phyloP scores from a whole-genome alignment of 2,888 invertebrate species.

The Drosophila subsilvestris region DNA sequence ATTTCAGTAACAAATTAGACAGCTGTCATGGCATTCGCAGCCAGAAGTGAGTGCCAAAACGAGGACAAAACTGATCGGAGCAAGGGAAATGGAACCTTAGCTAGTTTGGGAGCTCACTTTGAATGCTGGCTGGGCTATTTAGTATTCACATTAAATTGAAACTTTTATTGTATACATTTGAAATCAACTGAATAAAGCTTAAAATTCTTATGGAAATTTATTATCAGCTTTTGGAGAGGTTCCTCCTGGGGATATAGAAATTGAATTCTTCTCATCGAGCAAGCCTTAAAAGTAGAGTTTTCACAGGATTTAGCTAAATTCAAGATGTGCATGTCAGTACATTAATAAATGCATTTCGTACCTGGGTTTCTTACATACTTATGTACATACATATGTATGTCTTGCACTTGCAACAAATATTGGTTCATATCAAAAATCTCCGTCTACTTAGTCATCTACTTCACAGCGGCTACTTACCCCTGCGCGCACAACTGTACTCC shows the following conservation, averaged over 20 bases:
- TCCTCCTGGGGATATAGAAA: background rate
- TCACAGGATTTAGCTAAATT: no score
- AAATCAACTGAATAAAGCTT: no score
- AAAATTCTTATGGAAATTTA: no score
- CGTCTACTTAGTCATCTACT: slow-evolving; percentile 27
- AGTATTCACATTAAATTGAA: no score
- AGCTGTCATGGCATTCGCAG: slow-evolving; percentile 50
- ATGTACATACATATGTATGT: no score
- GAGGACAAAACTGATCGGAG: slow-evolving; percentile 3
- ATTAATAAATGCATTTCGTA: background rate
- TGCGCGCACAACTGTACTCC: slow-evolving; percentile 72
- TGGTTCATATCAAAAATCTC: slow-evolving; percentile 8
- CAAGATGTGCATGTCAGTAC: no score
- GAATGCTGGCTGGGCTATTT: background rate
- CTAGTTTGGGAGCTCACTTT: slow-evolving; percentile 3
- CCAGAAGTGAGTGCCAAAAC: slow-evolving; percentile 34
- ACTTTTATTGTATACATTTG: background rate
- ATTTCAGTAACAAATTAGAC: slow-evolving; percentile 46
- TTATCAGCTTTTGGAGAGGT: no score
- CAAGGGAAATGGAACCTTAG: slow-evolving; percentile 18
- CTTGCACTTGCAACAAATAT: background rate
- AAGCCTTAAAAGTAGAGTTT: no score
- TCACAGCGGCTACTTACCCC: slow-evolving; percentile 59
- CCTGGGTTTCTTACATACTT: no score
- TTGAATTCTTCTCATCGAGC: background rate